Base-by-base conservation (phyloP, 2,113 vertebrate genomes). In the Cyrtonyx montezumae region DNA sequence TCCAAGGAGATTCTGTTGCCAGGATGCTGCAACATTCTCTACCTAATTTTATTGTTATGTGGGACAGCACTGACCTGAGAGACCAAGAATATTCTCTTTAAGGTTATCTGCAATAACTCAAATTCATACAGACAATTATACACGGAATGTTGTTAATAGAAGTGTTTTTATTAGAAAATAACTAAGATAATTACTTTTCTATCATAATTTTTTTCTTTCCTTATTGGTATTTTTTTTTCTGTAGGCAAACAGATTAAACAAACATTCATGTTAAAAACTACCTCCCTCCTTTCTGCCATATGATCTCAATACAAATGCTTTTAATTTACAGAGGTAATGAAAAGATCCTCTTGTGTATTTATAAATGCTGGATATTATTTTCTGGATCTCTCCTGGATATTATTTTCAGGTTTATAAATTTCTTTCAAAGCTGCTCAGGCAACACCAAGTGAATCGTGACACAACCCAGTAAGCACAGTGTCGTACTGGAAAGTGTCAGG, bases 291-390 rank as follows among this genome's bases (percentile, higher is more conserved):
- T 82, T 91, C 68, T 88, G 73, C 26, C 14, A 26, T 62, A 67
- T 18, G 8, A 85, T 59, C 25, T 75, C 63, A 91, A 74, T 59
- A 75, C 23, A 85, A 92, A 83, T 2, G 8, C 49, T 87, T 91
- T 80, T 63, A 80, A 91, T 95, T 95, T 94, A 42, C 59, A 94
- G 61, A 73, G 55, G 17, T 68, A 93, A 74, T 43, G 18, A 80
- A 70, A 85, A 90, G 36, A 91, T 56, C 9, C 55, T 70, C 5
- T 2, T 80, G 68, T 78, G 73, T 51, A 77, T 71, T 75, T 85
- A 40, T 25, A 78, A 90, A 91, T 25, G 55, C 26, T 70, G 34
- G 63, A 85, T 40, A 17, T 55, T 91, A 86, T 32, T 83, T 91
- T 83, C 46, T 40, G 40, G 40, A 40, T 40, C 40, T 79, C 25